Percentiles rank a stretch among this genome's conserved stretches.
Evolutionary conservation across 2,888 invertebrate genomes (phyloP).

Genomic region (Pelosia muscerda): DNA sequence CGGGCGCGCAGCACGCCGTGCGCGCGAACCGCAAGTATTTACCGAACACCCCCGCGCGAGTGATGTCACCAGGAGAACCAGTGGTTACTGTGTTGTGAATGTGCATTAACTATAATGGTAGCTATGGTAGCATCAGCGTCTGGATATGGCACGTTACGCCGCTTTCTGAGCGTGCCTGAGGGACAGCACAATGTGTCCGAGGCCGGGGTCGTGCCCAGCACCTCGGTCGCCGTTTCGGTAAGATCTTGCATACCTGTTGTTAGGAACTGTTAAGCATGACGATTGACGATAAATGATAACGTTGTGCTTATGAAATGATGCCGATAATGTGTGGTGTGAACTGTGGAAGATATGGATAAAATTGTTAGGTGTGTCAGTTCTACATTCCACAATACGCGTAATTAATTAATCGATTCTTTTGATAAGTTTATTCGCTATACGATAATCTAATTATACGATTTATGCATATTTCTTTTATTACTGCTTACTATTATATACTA

Average conservation of each 20-base stretch:
- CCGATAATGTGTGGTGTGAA: conserved; percentile 55
- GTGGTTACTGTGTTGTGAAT: conserved; percentile 70
- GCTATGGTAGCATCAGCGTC: conserved; percentile 85
- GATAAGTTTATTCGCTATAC: conserved; percentile 54
- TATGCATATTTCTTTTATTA: conserved; percentile 40
- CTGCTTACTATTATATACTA: conserved; percentile 2
- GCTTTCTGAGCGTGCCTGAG: conserved; percentile 82
- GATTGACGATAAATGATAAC: conserved; percentile 53
- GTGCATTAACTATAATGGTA: conserved; percentile 76
- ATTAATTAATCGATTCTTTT: conserved; percentile 50
- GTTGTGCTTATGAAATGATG: conserved; percentile 71
- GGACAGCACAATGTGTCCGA: conserved; percentile 69
- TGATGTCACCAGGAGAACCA: conserved; percentile 74
- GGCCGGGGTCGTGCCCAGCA: conserved; percentile 70
- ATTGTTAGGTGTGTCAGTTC: conserved; percentile 60
- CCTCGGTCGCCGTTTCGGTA: conserved; percentile 84
- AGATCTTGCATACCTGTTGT: conserved; percentile 51
- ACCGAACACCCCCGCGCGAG: conserved; percentile 65
- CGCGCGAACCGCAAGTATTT: conserved; percentile 58
- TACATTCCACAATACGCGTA: conserved; percentile 35
- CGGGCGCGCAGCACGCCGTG: conserved; percentile 75
- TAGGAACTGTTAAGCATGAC: conserved; percentile 43
- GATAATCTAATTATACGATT: conserved; percentile 30
- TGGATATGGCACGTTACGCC: conserved; percentile 84
- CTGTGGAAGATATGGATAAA: conserved; percentile 54